Evolutionary conservation across 2,113 vertebrate species (phyloP).

Genomic region (Sinocyclocheilus grahami): DNA sequence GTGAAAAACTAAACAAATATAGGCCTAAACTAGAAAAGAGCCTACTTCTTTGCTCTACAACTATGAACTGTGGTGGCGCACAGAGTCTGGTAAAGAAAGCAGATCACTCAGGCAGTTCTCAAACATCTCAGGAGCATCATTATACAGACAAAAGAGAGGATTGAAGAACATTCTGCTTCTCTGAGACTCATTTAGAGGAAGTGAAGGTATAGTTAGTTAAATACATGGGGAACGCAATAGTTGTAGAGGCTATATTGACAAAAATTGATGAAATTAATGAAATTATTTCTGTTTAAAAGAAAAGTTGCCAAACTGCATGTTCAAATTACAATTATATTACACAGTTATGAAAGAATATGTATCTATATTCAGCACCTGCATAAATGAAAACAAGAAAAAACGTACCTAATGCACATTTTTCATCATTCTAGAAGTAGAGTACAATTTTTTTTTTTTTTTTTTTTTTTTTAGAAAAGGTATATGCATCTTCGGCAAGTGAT

Average conservation of each 20-base stretch:
- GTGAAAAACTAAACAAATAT: conserved; percentile 9
- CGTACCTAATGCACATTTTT: not conserved
- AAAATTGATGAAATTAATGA: not conserved
- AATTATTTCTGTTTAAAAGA: not conserved
- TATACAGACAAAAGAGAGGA: not conserved
- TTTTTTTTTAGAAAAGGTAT: not conserved
- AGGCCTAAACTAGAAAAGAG: not conserved
- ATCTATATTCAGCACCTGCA: not conserved
- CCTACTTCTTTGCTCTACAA: not conserved
- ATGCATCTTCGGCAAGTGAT: not conserved
- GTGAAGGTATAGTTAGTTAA: not conserved
- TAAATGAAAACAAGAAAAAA: not conserved
- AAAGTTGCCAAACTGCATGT: not conserved
- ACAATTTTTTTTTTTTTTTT: no score
- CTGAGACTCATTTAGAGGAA: not conserved
- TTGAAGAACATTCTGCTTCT: not conserved
- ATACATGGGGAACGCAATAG: not conserved
- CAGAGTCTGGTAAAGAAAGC: not conserved
- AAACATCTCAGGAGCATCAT: not conserved
- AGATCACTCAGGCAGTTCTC: not conserved
- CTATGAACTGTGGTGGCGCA: not conserved
- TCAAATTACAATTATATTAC: not conserved
- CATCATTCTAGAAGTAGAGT: not conserved
- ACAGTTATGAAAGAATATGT: not conserved
- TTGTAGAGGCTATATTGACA: not conserved